Percentiles rank a stretch among this genome's conserved stretches.
These are phyloP conservation scores for Corythornis madagascariensis DNA, from an alignment of 2,113 vertebrate species.

Conservation along the genomic window DNA sequence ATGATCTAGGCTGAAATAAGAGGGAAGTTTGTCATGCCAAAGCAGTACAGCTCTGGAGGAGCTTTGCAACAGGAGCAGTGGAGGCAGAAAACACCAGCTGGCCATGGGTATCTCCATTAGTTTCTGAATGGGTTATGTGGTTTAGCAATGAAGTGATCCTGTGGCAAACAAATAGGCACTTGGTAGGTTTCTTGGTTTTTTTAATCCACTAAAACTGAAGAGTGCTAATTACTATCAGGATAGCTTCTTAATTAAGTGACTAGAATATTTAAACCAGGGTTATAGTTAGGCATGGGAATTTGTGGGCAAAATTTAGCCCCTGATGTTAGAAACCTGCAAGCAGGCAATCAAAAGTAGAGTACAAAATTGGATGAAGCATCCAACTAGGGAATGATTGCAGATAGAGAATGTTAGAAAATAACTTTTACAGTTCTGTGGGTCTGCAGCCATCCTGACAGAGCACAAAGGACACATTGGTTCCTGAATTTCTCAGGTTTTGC, in stretches of 20 bases:
- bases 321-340: background rate
- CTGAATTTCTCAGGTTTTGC: background rate
- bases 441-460: background rate
- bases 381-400: background rate
- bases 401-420: background rate
- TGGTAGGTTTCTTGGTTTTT: background rate
- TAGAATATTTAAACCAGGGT: slow-evolving; percentile 2
- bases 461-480: background rate
- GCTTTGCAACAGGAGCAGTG: background rate
- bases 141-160: background rate
- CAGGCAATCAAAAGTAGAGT: background rate
- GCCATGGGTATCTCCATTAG: background rate
- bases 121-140: background rate
- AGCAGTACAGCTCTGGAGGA: background rate
- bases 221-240: background rate
- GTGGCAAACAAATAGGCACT: background rate
- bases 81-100: background rate
- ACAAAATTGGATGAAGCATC: background rate
- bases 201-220: background rate
- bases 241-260: background rate
- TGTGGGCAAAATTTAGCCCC: background rate
- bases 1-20: background rate
- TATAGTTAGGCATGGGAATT: background rate
- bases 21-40: background rate
- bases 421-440: background rate